Percentiles rank a stretch among this genome's conserved stretches.
Evolutionary conservation across 1,140 invertebrate species (phyloP).

Genomic region (Plutomurus gul): DNA sequence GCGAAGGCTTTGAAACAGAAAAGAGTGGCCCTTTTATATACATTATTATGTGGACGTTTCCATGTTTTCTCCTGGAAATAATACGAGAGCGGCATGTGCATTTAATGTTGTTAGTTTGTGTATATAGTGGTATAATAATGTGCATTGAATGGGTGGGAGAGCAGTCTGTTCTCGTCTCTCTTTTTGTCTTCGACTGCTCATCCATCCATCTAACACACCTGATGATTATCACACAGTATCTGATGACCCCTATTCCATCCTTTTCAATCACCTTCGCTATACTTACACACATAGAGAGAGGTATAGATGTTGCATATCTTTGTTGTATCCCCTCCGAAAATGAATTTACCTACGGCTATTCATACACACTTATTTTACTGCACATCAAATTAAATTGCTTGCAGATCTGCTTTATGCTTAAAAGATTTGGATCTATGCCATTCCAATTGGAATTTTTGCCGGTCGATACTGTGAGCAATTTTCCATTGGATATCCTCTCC

Average conservation of each 20-base stretch:
- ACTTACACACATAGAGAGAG: neutral
- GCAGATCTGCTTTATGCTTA: too few relatives aligned
- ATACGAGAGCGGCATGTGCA: neutral
- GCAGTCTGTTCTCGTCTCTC: neutral
- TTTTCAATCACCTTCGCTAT: neutral
- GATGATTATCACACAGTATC: slow-evolving; percentile 49
- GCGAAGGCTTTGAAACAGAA: too few relatives aligned
- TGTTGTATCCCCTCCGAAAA: slow-evolving; percentile 1
- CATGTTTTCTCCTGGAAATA: neutral
- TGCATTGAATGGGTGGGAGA: neutral
- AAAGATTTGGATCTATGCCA: too few relatives aligned
- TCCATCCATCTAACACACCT: slow-evolving; percentile 41
- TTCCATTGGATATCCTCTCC: neutral
- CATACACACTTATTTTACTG: neutral
- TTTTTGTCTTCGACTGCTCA: neutral
- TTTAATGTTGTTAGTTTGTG: neutral
- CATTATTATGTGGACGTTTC: too few relatives aligned
- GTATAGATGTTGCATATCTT: neutral
- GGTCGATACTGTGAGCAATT: too few relatives aligned
- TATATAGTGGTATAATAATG: neutral
- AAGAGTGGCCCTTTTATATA: too few relatives aligned
- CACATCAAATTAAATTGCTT: too few relatives aligned
- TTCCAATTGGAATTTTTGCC: too few relatives aligned
- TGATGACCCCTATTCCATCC: slow-evolving; percentile 7
- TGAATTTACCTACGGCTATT: neutral